phyloP scores from a whole-genome alignment of 2,797 vertebrate species.

The Hydrophis major region DNA sequence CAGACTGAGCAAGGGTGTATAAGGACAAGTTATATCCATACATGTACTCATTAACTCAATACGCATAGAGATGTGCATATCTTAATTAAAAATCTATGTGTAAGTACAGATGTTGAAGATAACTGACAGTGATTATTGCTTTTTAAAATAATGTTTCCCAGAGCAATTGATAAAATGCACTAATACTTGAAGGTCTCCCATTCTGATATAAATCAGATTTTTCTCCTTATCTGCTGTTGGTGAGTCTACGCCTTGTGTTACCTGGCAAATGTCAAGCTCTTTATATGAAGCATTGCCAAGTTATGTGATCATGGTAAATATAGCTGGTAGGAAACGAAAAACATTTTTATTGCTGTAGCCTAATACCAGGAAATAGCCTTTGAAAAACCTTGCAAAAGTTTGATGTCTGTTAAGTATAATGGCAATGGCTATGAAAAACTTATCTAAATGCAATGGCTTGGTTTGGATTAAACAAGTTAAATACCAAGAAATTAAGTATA shows the following conservation, averaged over 20 bases:
- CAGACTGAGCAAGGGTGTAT: background rate
- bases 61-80: background rate
- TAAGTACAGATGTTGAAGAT: background rate
- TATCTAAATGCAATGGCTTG: background rate
- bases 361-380: constrained; percentile 55
- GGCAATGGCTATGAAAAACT: background rate
- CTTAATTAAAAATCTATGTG: background rate
- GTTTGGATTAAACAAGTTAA: constrained; percentile 20
- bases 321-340: constrained; percentile 50
- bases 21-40: background rate
- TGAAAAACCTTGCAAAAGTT: constrained; percentile 1
- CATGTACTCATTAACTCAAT: background rate
- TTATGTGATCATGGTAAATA: constrained; percentile 40
- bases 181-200: background rate
- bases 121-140: background rate
- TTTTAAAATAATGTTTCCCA: background rate
- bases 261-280: constrained; percentile 54
- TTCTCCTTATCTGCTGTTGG: constrained; percentile 1
- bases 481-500: rapidly evolving
- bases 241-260: background rate
- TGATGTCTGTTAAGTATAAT: constrained; percentile 36
- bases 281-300: constrained; percentile 38
- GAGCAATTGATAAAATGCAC: background rate
- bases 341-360: constrained; percentile 24
- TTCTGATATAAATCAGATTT: background rate